These are phyloP conservation scores for Glaucidium brasilianum DNA, from an alignment of 2,113 vertebrate species.

Conservation along the genomic window DNA sequence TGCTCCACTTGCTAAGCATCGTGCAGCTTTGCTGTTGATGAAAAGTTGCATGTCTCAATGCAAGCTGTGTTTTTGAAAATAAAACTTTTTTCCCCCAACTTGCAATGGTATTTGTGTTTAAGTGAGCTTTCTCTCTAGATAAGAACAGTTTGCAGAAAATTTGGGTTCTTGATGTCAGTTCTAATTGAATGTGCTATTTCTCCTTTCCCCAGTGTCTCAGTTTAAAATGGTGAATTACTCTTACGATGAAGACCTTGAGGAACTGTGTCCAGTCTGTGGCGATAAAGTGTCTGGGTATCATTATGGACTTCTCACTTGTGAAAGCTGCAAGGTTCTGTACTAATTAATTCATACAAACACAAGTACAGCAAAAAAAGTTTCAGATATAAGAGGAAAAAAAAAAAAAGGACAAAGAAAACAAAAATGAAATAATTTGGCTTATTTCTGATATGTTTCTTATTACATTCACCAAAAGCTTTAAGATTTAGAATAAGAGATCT, in stretches of 20 bases:
- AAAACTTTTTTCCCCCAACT: neutral
- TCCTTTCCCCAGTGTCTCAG: constrained; percentile 80
- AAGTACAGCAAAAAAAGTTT: neutral
- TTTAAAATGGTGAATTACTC: constrained; percentile 99
- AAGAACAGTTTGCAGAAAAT: neutral
- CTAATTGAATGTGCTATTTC: constrained; percentile 34
- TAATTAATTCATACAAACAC: constrained; percentile 2
- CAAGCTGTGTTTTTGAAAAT: neutral
- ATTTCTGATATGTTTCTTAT: neutral
- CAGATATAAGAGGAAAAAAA: neutral
- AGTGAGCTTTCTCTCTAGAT: neutral
- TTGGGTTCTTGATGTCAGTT: neutral
- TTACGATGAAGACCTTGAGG: constrained; percentile 97
- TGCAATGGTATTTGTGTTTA: neutral
- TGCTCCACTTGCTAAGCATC: neutral
- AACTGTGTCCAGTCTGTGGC: constrained; percentile 97
- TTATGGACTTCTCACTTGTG: constrained; percentile 97
- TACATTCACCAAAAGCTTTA: neutral
- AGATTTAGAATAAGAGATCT: neutral
- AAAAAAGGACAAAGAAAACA: neutral
- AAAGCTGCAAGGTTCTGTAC: constrained; percentile 96
- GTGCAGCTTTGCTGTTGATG: neutral
- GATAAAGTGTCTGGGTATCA: constrained; percentile 99
- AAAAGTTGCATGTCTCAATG: neutral
- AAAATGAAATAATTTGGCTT: neutral